Percentiles rank a stretch among this genome's conserved stretches.
phyloP scores from a whole-genome alignment of 2,888 invertebrate species.

The Torymus texanus region DNA sequence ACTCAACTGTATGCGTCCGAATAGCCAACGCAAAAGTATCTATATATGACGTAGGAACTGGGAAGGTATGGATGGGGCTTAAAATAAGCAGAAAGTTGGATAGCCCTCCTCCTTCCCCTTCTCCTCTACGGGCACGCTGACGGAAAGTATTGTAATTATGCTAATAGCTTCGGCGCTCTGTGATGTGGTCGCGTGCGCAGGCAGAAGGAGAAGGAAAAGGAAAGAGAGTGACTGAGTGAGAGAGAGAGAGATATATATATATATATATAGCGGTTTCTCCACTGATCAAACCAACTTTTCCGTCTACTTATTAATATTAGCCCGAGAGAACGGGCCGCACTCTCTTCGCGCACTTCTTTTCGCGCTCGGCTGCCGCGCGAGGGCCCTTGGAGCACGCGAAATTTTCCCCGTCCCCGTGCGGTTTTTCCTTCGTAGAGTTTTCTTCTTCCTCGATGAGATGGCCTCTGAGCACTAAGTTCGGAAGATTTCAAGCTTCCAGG shows the following conservation, averaged over 20 bases:
- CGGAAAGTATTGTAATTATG: conserved; percentile 74
- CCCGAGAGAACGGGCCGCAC: conserved; percentile 20
- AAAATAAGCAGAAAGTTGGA: conserved; percentile 73
- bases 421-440: conserved; percentile 10
- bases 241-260: no score
- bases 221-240: no score
- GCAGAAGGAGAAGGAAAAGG: no score
- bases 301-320: conserved; percentile 74
- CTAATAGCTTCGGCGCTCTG: conserved; percentile 72
- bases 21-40: conserved; percentile 14
- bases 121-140: conserved; percentile 56
- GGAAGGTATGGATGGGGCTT: conserved; percentile 57
- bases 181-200: conserved; percentile 66
- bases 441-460: background rate
- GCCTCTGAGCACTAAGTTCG: conserved; percentile 28
- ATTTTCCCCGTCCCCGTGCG: conserved; percentile 26
- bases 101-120: conserved; percentile 51
- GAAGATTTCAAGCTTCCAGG: conserved; percentile 3
- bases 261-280: no score
- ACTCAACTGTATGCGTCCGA: background rate
- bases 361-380: conserved; percentile 12
- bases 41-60: background rate
- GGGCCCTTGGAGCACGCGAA: conserved; percentile 39
- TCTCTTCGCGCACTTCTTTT: conserved; percentile 24
- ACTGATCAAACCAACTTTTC: conserved; percentile 74